Evolutionary conservation across 2,797 vertebrate species (phyloP).

Genomic region (Acanthopagrus latus): DNA sequence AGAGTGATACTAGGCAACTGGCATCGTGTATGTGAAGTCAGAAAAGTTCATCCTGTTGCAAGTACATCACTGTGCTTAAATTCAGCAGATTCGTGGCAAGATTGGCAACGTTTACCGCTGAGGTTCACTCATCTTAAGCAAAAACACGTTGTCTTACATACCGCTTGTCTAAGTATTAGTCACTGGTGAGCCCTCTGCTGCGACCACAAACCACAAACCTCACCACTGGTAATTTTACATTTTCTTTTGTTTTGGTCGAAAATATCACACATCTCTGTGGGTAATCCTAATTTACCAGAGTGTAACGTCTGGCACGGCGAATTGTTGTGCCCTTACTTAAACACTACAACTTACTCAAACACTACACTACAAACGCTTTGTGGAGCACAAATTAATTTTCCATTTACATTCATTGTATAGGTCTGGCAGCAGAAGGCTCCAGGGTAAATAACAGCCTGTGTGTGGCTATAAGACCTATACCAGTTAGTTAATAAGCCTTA

Average conservation of each 20-base stretch:
- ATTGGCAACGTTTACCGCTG: neutral
- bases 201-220: neutral
- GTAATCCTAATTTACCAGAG: neutral
- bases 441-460: neutral
- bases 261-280: neutral
- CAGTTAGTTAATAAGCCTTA: slow-evolving; percentile 27
- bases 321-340: neutral
- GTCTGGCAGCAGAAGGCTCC: neutral
- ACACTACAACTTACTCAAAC: too few species aligned
- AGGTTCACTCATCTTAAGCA: neutral
- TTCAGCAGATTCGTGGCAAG: neutral
- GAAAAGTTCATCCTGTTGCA: neutral
- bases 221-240: too few species aligned
- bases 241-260: neutral
- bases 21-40: slow-evolving; percentile 9
- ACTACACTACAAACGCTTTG: neutral
- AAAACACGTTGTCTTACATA: neutral
- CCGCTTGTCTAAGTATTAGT: neutral
- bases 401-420: slow-evolving; percentile 2
- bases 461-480: slow-evolving; percentile 4
- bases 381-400: slow-evolving; percentile 8
- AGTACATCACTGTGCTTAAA: neutral
- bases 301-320: neutral
- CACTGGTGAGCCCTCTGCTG: neutral
- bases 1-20: slow-evolving; percentile 28